Evolutionary conservation across 1,140 invertebrate genomes (phyloP), one percentile per base, ranked within the genome.

Genomic region (Micrasema longulum): DNA sequence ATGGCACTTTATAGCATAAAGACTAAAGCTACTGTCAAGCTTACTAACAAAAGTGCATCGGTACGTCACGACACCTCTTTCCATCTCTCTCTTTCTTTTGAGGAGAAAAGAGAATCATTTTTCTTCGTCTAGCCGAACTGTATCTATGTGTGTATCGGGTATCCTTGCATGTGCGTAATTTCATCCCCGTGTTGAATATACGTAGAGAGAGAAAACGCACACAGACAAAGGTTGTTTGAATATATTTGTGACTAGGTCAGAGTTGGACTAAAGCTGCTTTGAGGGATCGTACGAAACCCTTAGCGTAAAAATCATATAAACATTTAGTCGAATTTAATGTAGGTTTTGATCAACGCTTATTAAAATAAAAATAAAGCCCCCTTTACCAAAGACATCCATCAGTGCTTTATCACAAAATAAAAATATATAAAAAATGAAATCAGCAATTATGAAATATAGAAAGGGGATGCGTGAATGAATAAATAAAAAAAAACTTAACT

Each of bases 1-100:
- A 60, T 60, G 55, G 55, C 36, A 41, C 16, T 60, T 60, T 60
- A 60, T 60, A 41, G 14, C 36, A 60, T 60, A 60, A 55, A 60
- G 55, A 60, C 55, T 23, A 35, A 38, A 60, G 35, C 55, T 5
- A 18, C 55, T 55, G n/a, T 14, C 52, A 55, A 55, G 26, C 52
- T 31, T 31, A 31, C 26, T 31, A 31, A n/a, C n/a, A n/a, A 55
- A 55, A 55, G 26, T 55, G 52, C 52, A 55, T 36, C 55, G 55
- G 35, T 41, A 60, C 41, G 55, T 60, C 35, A 35, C 55, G 55
- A 60, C 55, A 41, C 55, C 18, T 60, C 55, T 9, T 41, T 36
- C 22, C 55, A 16, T 60, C 48, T 52, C 48, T 22, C 20, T 60
- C 55, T 12, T 38, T 22, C 55, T 4, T 11, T 23, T 11, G 4